A percentile compares a stretch with the other conserved stretches of the same genome.
Evolutionary conservation across 1,140 invertebrate species (phyloP).

Genomic region (Drepana arcuata): DNA sequence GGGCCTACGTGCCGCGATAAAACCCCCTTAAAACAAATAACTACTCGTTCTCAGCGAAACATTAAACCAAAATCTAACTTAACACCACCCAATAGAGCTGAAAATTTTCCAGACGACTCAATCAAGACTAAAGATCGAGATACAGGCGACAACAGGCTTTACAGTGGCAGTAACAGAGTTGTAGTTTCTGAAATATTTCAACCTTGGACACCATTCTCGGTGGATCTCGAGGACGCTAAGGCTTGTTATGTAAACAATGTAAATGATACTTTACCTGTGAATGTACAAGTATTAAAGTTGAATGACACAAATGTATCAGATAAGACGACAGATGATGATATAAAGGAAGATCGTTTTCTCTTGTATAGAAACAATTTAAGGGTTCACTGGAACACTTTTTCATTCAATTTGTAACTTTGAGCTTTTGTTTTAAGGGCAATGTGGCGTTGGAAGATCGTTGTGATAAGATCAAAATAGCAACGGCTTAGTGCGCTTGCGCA

Average conservation of each 20-base stretch:
- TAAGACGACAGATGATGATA: constrained; percentile 26
- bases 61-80: constrained; percentile 31
- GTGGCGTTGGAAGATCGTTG: constrained; percentile 14
- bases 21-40: constrained; percentile 63
- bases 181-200: constrained; percentile 44
- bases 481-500: constrained; percentile 25
- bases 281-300: constrained; percentile 22
- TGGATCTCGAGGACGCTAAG: too few relatives aligned
- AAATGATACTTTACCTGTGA: constrained; percentile 20
- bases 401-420: constrained; percentile 41
- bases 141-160: constrained; percentile 37
- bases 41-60: constrained; percentile 26
- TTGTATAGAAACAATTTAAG: constrained; percentile 40
- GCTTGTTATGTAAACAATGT: constrained; percentile 18
- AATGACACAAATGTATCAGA: constrained; percentile 16
- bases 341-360: constrained; percentile 26
- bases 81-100: constrained; percentile 20
- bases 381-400: constrained; percentile 46
- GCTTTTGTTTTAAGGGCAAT: constrained; percentile 25
- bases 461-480: constrained; percentile 25
- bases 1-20: constrained; percentile 61
- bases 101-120: constrained; percentile 16
- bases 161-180: constrained; percentile 50
- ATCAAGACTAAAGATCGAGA: constrained; percentile 15
- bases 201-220: too few relatives aligned